A percentile compares a stretch with the other conserved stretches of the same genome.
Evolutionary conservation across 1,140 invertebrate genomes (phyloP).

Genomic region (Drosophila pallidifrons): DNA sequence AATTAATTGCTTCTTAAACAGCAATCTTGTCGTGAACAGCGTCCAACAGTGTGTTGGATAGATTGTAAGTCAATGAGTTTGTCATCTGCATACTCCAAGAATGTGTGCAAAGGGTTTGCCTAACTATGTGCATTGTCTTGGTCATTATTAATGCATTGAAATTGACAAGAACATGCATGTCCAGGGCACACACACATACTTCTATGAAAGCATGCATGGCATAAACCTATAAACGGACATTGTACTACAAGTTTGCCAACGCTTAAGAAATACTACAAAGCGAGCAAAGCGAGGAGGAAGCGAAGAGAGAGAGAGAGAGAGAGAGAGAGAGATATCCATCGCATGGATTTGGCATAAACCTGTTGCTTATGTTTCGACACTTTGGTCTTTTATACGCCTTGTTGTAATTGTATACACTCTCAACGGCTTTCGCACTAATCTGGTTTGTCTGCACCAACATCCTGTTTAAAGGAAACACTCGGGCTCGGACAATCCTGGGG

Average conservation of each 20-base stretch:
- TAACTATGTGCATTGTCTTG: conserved; percentile 21
- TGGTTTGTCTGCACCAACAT: conserved; percentile 16
- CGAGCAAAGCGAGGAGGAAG: not conserved
- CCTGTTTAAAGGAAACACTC: conserved; percentile 5
- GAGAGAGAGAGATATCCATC: not conserved
- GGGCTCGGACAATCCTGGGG: not conserved
- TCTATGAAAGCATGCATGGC: not conserved
- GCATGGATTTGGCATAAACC: conserved; percentile 16
- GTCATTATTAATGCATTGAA: conserved; percentile 30
- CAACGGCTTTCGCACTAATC: conserved; percentile 23
- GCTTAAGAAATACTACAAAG: conserved; percentile 1
- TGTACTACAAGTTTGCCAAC: conserved; percentile 21
- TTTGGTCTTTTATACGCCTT: conserved; percentile 4
- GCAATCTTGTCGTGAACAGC: not conserved
- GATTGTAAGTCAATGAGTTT: not conserved
- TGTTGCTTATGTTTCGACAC: conserved; percentile 22
- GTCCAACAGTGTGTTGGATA: not conserved
- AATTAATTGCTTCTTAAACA: conserved; percentile 11
- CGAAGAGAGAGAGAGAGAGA: not conserved
- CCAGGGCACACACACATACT: not conserved
- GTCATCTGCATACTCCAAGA: conserved; percentile 2
- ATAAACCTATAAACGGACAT: conserved; percentile 1
- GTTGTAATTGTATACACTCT: conserved; percentile 26
- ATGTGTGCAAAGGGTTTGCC: conserved; percentile 11
- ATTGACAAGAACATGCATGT: conserved; percentile 28